Evolutionary conservation across 2,888 invertebrate genomes (phyloP).

Genomic region (Frankliniella fusca): DNA sequence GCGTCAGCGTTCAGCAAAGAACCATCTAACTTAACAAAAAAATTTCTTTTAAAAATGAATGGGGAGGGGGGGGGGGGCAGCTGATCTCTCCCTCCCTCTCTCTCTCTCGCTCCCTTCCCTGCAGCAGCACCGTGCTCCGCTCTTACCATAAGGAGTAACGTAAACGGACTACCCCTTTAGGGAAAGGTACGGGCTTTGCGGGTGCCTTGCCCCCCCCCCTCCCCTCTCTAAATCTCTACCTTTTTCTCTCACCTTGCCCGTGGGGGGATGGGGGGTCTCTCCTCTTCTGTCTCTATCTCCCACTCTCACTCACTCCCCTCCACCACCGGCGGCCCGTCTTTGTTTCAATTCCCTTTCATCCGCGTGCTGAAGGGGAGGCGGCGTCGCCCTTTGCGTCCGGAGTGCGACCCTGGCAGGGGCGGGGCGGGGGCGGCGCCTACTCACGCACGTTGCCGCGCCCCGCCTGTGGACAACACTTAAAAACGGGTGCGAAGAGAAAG

Average conservation of each 20-base stretch:
- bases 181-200: too few relatives aligned
- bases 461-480: neutral
- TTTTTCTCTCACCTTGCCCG: too few relatives aligned
- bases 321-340: neutral
- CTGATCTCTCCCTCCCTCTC: neutral
- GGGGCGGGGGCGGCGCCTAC: neutral
- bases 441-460: neutral
- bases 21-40: too few relatives aligned
- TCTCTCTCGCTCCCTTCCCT: neutral
- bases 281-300: neutral
- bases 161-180: too few relatives aligned
- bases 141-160: too few relatives aligned
- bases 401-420: neutral
- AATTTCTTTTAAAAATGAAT: too few relatives aligned
- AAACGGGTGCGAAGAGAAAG: neutral
- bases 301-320: neutral
- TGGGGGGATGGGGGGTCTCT: too few relatives aligned
- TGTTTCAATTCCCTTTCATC: conserved; percentile 25
- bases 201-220: too few relatives aligned
- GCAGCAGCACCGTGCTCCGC: too few relatives aligned
- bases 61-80: too few relatives aligned
- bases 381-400: neutral
- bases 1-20: too few relatives aligned
- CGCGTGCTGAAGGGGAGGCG: neutral
- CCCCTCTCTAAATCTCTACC: too few relatives aligned